Evolutionary conservation across 23 tunicate species (phyloP).

Genomic region (Phallusia fumigata): DNA sequence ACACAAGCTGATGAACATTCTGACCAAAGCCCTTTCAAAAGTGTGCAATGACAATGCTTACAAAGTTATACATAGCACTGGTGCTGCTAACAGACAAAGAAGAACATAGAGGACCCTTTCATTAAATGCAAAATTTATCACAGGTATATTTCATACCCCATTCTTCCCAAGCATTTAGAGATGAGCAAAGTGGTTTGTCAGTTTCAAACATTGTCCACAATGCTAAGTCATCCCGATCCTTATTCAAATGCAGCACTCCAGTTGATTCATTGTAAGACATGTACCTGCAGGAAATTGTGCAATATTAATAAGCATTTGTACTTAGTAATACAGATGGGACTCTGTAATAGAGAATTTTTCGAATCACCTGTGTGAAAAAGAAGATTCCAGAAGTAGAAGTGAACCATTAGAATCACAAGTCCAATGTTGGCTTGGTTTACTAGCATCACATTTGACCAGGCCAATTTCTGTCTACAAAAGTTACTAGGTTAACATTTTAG

Average conservation of each 20-base stretch:
- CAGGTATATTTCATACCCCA: constrained; percentile 6
- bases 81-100: no score
- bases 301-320: no score
- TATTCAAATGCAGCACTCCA: neutral
- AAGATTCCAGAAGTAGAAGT: neutral
- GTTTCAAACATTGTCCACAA: neutral
- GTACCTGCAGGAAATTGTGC: neutral
- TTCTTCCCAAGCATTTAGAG: neutral
- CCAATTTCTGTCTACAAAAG: constrained; percentile 15
- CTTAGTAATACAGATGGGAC: no score
- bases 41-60: no score
- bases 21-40: constrained; percentile 56
- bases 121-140: no score
- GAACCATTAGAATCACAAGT: constrained; percentile 13
- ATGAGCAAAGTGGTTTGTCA: neutral
- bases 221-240: neutral
- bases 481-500: no score
- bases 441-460: constrained; percentile 5
- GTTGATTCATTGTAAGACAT: neutral
- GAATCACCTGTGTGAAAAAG: neutral
- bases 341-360: neutral
- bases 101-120: no score
- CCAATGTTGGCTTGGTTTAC: constrained; percentile 10
- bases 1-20: constrained; percentile 45
- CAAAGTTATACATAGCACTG: no score